These are phyloP conservation scores for Acleris literana DNA, from an alignment of 2,888 invertebrate genomes.

Conservation along the genomic window DNA sequence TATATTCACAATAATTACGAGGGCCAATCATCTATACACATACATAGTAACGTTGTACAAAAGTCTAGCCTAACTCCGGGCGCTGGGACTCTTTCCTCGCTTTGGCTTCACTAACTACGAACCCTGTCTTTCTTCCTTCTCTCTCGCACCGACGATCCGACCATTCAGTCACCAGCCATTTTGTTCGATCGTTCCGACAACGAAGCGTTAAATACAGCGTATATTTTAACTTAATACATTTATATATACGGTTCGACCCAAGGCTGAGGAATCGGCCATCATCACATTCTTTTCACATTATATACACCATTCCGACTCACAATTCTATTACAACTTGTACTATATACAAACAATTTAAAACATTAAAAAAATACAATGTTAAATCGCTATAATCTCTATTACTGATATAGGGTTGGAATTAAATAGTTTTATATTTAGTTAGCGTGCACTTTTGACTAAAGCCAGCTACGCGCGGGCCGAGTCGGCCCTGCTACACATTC, in stretches of 20 bases:
- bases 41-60: constrained; percentile 76
- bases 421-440: constrained; percentile 67
- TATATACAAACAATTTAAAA: constrained; percentile 81
- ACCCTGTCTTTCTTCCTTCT: constrained; percentile 54
- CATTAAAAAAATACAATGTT: constrained; percentile 79
- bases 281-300: constrained; percentile 68
- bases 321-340: constrained; percentile 80
- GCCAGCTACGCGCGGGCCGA: constrained; percentile 55
- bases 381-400: constrained; percentile 78
- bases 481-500: constrained; percentile 13
- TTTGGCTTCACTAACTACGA: constrained; percentile 47
- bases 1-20: constrained; percentile 81
- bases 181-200: constrained; percentile 73
- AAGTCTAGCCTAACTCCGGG: constrained; percentile 69
- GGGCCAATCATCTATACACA: constrained; percentile 77
- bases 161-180: constrained; percentile 60
- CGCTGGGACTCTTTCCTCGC: constrained; percentile 57
- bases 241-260: constrained; percentile 54
- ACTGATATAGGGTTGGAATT: constrained; percentile 78
- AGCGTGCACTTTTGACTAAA: constrained; percentile 79
- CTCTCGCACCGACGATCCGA: constrained; percentile 37
- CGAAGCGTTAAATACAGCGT: constrained; percentile 78
- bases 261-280: constrained; percentile 57
- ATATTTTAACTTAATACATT: constrained; percentile 66
- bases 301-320: constrained; percentile 74